Base-by-base conservation (phyloP, 53 echinoderm and acorn worm species). In the Pentamera pediparva region DNA sequence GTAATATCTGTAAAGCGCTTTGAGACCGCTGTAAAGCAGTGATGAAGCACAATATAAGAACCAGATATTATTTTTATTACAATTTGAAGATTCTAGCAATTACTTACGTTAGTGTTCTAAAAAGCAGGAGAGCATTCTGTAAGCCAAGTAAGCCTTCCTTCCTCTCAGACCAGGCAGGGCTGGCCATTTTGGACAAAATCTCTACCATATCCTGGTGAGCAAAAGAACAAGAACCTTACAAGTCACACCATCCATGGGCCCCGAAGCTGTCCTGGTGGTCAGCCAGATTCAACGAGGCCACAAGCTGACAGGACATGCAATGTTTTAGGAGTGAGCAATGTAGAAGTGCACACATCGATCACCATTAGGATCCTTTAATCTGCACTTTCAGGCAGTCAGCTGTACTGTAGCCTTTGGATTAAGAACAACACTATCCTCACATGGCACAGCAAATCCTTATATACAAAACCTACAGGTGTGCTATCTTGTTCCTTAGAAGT, bases 161-260 rank as follows among this genome's bases (percentile, higher is more conserved):
- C 62, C 90, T 82, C 57, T 90, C 90, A 4, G 95, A 95, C 95
- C 95, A 95, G 21, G 90, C 95, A 9, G 95, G 89, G 79, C 90
- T 90, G 7, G 87, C 87, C 90, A 95, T 90, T 62, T 95, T 95
- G 52, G 76, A 80, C 20, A 95, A 61, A 26, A 95, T 81, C 55
- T 95, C 95, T 39, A 89, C 69, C 56, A 92, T 82, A 74, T 92
- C 92, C 92, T 92, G 83, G 3, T 45, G 3, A 45, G n/a, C n/a
- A n/a, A n/a, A 45, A 45, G 47, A n/a, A 17, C n/a, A 45, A 45
- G n/a, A n/a, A n/a, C n/a, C n/a, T n/a, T n/a, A n/a, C n/a, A n/a
- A n/a, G n/a, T 45, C 15, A 45, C 1, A 45, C n/a, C 4, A 45
- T 2, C 47, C 13, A 45, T 45, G 13, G 47, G 4, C 15, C 1